Evolutionary conservation across 1,140 invertebrate genomes (phyloP).

Genomic region (Patella vulgata): DNA sequence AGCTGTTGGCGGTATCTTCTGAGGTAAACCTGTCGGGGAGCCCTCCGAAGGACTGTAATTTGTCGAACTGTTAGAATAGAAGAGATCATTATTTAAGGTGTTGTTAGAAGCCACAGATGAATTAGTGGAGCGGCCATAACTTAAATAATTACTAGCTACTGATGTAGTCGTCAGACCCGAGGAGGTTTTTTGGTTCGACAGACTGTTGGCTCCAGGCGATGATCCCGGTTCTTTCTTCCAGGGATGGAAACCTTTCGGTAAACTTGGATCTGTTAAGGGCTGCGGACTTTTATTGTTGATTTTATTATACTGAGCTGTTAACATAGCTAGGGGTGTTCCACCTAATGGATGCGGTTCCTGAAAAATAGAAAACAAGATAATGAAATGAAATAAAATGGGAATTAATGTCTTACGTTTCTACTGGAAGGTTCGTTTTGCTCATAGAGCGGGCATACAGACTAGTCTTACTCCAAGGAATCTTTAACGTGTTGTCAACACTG

Average conservation of each 20-base stretch:
- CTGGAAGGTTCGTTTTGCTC: too few relatives aligned
- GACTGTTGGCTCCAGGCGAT: conserved; percentile 28
- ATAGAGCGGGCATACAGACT: too few relatives aligned
- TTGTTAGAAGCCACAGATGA: conserved; percentile 81
- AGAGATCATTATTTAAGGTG: conserved; percentile 68
- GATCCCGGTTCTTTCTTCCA: conserved; percentile 79
- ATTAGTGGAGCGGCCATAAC: conserved; percentile 64
- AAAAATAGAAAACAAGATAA: conserved; percentile 63
- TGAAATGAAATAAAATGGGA: too few relatives aligned
- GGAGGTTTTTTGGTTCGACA: conserved; percentile 28
- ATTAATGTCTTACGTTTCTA: too few relatives aligned
- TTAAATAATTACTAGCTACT: conserved; percentile 62
- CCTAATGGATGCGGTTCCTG: conserved; percentile 92
- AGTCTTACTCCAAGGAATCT: too few relatives aligned
- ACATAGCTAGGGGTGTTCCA: conserved; percentile 89
- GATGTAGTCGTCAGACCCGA: not conserved
- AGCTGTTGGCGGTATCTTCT: too few relatives aligned
- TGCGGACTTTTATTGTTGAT: conserved; percentile 93
- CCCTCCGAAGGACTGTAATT: too few relatives aligned
- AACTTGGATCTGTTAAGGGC: conserved; percentile 88
- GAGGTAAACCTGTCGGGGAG: too few relatives aligned
- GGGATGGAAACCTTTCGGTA: conserved; percentile 95
- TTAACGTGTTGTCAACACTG: too few relatives aligned
- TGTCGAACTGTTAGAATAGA: conserved; percentile 16
- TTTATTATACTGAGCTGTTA: conserved; percentile 97